Conservation (phyloP, 2,113 vertebrate species). For the Gorsachius goisagi region DNA sequence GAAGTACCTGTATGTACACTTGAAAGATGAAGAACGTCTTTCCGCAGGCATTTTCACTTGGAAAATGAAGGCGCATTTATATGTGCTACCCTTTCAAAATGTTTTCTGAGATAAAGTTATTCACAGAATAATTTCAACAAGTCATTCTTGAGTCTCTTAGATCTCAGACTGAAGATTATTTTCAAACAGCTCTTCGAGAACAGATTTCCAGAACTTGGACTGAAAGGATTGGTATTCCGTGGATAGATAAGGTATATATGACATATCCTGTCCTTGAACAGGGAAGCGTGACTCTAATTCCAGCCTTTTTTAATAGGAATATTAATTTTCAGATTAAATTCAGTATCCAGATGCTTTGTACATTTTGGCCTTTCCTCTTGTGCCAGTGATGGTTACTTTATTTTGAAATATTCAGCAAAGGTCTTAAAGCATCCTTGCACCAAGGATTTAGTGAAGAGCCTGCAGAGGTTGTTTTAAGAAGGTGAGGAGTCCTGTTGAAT, state of each 20-base stretch:
- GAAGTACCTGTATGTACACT: background rate
- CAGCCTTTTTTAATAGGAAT: background rate
- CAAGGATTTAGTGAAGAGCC: background rate
- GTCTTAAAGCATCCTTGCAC: background rate
- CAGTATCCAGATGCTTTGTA: background rate
- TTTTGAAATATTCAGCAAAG: background rate
- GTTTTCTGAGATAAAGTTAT: slow-evolving; percentile 20
- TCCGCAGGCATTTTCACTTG: background rate
- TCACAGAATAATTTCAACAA: slow-evolving; percentile 18
- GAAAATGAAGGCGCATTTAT: background rate
- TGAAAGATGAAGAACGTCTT: slow-evolving; percentile 18
- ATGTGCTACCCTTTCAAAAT: background rate
- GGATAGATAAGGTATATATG: background rate
- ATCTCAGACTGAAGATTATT: slow-evolving; percentile 2
- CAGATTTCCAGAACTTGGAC: background rate
- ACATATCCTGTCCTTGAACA: background rate
- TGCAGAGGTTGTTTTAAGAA: background rate
- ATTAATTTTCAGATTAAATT: background rate
- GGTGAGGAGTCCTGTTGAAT: background rate
- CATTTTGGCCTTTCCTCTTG: background rate
- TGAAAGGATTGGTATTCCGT: background rate
- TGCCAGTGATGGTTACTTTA: background rate
- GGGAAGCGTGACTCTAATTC: background rate
- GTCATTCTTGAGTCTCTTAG: slow-evolving; percentile 19
- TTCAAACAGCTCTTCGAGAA: slow-evolving; percentile 30